Conservation (phyloP, 2,888 invertebrate genomes). For the Drosophila meridionalis region DNA sequence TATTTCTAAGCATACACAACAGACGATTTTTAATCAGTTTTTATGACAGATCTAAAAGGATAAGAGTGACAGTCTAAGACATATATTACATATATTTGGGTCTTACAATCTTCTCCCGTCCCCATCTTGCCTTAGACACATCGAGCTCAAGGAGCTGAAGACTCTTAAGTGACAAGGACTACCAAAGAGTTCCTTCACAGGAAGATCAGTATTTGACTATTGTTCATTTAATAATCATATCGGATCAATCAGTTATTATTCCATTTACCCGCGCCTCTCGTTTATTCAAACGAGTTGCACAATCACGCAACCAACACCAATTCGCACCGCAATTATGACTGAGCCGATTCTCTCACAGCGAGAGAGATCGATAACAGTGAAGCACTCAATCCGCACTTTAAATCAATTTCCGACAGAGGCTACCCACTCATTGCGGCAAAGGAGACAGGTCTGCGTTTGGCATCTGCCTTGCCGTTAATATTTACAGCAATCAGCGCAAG, state of each 20-base stretch:
- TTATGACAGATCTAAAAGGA: too few relatives aligned
- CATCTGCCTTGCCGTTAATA: slow-evolving; percentile 37
- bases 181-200: too few relatives aligned
- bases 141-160: neutral
- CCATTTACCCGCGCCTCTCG: neutral
- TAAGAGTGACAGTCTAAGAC: too few relatives aligned
- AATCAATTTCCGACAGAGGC: slow-evolving; percentile 56
- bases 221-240: neutral
- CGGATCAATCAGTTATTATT: neutral
- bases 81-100: too few relatives aligned
- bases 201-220: neutral
- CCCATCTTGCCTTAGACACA: too few relatives aligned
- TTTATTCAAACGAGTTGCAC: neutral
- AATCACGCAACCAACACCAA: slow-evolving; percentile 34
- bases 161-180: neutral
- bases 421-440: slow-evolving; percentile 59
- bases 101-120: too few relatives aligned
- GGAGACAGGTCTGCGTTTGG: slow-evolving; percentile 33
- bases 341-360: slow-evolving; percentile 12
- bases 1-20: slow-evolving; percentile 66
- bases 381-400: slow-evolving; percentile 46
- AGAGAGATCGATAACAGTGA: neutral
- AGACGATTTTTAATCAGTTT: neutral
- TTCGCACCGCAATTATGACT: slow-evolving; percentile 36
- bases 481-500: slow-evolving; percentile 71